These are phyloP conservation scores for Axinella damicornis DNA, from an alignment of 37 sponge, comb jelly and placozoan species.

Conservation along the genomic window DNA sequence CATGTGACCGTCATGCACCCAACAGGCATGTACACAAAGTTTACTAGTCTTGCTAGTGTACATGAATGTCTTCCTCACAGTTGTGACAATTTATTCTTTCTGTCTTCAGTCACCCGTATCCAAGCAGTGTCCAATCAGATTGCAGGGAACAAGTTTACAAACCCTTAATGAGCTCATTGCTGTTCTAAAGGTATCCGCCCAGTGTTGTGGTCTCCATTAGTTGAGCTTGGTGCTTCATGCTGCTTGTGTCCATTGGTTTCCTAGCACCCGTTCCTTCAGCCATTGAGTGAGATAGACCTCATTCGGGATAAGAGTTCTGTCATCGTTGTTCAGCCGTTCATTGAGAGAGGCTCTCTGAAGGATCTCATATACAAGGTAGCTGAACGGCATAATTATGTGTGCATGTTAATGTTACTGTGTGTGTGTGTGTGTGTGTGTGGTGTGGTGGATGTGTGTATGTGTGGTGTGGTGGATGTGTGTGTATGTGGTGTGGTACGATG, in stretches of 20 bases:
- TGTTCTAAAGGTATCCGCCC: background rate
- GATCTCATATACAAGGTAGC: constrained; percentile 75
- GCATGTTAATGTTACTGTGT: no score
- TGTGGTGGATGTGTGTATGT: background rate
- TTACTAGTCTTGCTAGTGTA: no score
- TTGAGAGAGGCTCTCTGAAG: constrained; percentile 61
- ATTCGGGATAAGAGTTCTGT: constrained; percentile 39
- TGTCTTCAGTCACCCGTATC: constrained; percentile 42
- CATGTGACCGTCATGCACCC: background rate
- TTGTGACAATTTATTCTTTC: background rate
- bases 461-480: constrained; percentile 14
- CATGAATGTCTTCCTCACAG: no score
- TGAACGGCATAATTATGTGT: no score
- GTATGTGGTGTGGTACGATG: constrained; percentile 21
- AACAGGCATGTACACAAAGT: background rate
- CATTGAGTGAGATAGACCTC: constrained; percentile 43
- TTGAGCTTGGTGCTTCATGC: background rate
- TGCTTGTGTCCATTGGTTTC: background rate
- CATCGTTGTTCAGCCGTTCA: constrained; percentile 45
- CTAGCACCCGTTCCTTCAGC: constrained; percentile 58
- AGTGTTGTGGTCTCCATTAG: no score
- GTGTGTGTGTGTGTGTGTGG: constrained; percentile 12
- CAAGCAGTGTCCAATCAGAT: constrained; percentile 36
- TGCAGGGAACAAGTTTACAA: constrained; percentile 14
- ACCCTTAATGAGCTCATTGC: constrained; percentile 36